Evolutionary conservation across 2,888 invertebrate species (phyloP).

Genomic region (Lasiommata megera): DNA sequence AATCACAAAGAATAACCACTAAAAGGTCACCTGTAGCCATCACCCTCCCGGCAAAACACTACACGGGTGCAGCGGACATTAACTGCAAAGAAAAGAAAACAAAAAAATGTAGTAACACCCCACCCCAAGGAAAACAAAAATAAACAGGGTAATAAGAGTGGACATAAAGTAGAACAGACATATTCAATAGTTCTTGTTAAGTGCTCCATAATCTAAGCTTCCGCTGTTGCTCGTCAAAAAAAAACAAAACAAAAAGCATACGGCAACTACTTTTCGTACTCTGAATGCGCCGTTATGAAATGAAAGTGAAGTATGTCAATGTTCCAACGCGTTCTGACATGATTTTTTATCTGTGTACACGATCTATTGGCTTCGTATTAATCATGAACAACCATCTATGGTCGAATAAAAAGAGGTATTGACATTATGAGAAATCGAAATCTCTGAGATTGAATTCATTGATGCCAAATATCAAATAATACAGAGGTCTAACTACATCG

Average conservation of each 20-base stretch:
- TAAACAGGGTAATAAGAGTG: slow-evolving; percentile 27
- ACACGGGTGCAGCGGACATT: slow-evolving; percentile 57
- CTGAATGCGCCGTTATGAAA: slow-evolving; percentile 43
- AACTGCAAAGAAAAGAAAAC: slow-evolving; percentile 79
- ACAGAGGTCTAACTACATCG: no score
- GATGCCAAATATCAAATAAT: background rate
- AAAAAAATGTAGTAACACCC: slow-evolving; percentile 59
- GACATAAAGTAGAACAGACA: slow-evolving; percentile 40
- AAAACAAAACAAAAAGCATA: slow-evolving; percentile 45
- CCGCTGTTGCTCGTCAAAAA: slow-evolving; percentile 42
- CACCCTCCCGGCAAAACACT: slow-evolving; percentile 61
- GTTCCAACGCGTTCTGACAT: slow-evolving; percentile 39
- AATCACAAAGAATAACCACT: slow-evolving; percentile 62
- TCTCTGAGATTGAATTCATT: slow-evolving; percentile 14
- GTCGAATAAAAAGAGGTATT: slow-evolving; percentile 18
- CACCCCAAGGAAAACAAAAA: slow-evolving; percentile 43
- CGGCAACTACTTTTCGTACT: slow-evolving; percentile 40
- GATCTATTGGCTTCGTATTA: slow-evolving; percentile 18
- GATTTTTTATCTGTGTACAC: slow-evolving; percentile 29
- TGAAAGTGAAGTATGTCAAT: slow-evolving; percentile 50
- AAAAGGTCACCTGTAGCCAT: slow-evolving; percentile 72
- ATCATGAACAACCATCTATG: slow-evolving; percentile 13
- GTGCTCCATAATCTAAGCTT: slow-evolving; percentile 46
- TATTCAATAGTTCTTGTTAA: slow-evolving; percentile 44
- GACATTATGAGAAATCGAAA: slow-evolving; percentile 16